Percentiles rank a stretch among this genome's conserved stretches.
These are phyloP conservation scores for Onychostoma macrolepis DNA, from an alignment of 2,113 vertebrate species.

Conservation along the genomic window DNA sequence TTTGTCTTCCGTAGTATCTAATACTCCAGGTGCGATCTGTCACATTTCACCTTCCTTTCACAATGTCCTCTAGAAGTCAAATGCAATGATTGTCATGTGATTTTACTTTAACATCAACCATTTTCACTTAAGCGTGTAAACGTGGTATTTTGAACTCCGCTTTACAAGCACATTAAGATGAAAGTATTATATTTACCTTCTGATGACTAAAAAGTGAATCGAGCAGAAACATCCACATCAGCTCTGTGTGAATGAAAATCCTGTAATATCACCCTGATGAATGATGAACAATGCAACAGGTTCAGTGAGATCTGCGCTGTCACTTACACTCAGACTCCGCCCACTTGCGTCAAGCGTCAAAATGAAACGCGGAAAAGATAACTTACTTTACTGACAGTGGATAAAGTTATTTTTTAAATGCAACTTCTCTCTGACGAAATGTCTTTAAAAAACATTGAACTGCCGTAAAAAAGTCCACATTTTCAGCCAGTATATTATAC, in stretches of 20 bases:
- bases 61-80: neutral
- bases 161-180: neutral
- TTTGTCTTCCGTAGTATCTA: neutral
- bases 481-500: too few relatives aligned
- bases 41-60: neutral
- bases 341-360: too few relatives aligned
- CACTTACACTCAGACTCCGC: too few relatives aligned
- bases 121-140: too few relatives aligned
- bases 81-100: neutral
- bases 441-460: neutral
- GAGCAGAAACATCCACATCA: neutral
- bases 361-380: too few relatives aligned
- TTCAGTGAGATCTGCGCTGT: neutral
- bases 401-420: too few relatives aligned
- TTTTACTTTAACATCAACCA: neutral
- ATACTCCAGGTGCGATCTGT: neutral
- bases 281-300: too few relatives aligned
- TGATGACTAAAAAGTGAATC: neutral
- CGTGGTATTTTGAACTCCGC: neutral
- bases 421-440: neutral
- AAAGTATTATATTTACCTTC: neutral
- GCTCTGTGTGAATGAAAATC: neutral
- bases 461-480: too few relatives aligned
- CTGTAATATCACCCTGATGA: neutral
- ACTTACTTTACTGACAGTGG: too few relatives aligned